Base-by-base conservation (phyloP, 1,140 invertebrate genomes). In the Laupala kohalensis region DNA sequence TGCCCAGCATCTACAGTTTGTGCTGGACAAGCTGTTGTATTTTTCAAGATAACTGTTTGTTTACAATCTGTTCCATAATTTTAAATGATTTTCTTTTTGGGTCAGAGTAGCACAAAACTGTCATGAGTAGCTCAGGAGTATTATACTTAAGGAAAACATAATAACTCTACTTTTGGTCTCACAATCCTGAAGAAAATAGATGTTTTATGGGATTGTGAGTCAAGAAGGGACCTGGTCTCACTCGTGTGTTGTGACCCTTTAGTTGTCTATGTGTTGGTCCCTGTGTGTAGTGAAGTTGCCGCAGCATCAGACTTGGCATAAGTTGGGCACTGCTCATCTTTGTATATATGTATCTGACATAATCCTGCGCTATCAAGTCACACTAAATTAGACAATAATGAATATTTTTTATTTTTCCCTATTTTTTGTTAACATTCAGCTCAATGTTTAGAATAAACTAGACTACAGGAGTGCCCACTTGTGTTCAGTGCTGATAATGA, bases 201-300 rank as follows among this genome's bases (percentile, higher is more conserved):
- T 9, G 9, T 53, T 53, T 19, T 29, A 6, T 13, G 30, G 24
- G 64, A 65, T 23, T 66, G 64, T 64, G 37, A 30, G 29, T 24
- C 25, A 37, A 24, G 6, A 25, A 24, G 37, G 25, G 62, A 15
- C 29, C 37, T 70, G 2, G 37, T 27, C 70, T 71, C 70, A 71
- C 70, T 71, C 70, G 28, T 71, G 64, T 71, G 70, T 71, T 65
- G 70, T 71, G 70, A 29, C 64, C 70, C 69, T 63, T 27, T 63
- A 68, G 67, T 68, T n/a, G 67, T 68, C 27, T 23, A n/a, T 67
- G 66, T 67, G 25, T 53, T 53, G 37, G 37, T 19, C 25, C 66
- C 66, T 27, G 25, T 27, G 66, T 68, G 27, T 68, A 68, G 67
- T 68, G 67, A 23, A 37, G 27, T 25, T 68, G 67, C 67, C 29